Percentiles rank a stretch among this genome's conserved stretches.
Conservation (phyloP, 2,797 vertebrate species). For the Macroramphosus scolopax region DNA sequence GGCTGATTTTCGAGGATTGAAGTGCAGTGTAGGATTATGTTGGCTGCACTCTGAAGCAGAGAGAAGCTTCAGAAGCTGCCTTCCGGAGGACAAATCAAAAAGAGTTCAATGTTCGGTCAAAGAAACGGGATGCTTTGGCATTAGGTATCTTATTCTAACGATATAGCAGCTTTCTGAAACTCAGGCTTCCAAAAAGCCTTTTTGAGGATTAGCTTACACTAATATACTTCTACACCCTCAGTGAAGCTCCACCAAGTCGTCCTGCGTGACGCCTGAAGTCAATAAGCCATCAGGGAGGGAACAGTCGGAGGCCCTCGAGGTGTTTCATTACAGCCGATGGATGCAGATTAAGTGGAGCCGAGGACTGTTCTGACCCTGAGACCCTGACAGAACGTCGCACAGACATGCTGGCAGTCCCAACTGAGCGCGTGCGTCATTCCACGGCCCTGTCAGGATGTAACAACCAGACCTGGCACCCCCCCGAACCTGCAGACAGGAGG, state of each 20-base stretch:
- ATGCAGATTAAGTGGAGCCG: slow-evolving; percentile 30
- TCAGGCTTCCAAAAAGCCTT: too few species aligned
- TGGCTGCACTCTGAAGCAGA: slow-evolving; percentile 36
- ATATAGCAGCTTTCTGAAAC: too few species aligned
- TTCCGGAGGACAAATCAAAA: slow-evolving; percentile 19
- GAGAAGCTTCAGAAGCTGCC: slow-evolving; percentile 21
- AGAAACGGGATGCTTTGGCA: not conserved
- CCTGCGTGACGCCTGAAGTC: not conserved
- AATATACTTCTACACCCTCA: too few species aligned
- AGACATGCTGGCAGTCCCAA: slow-evolving; percentile 20
- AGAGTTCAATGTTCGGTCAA: slow-evolving; percentile 20
- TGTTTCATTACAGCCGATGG: slow-evolving; percentile 56
- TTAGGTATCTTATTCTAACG: too few species aligned
- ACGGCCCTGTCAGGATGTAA: slow-evolving; percentile 33
- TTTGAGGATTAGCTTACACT: too few species aligned
- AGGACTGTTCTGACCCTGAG: slow-evolving; percentile 7
- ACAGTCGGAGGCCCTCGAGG: slow-evolving; percentile 18
- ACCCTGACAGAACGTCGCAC: slow-evolving; percentile 28
- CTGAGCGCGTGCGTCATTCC: slow-evolving; percentile 37
- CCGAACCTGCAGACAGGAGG: slow-evolving; percentile 12
- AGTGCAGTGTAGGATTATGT: slow-evolving; percentile 65
- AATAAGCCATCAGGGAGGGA: slow-evolving; percentile 1
- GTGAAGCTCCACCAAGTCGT: not conserved
- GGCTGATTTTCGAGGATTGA: slow-evolving; percentile 61
- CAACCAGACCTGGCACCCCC: slow-evolving; percentile 20